Conservation (phyloP, 2,797 vertebrate genomes). For the Lophius americanus region DNA sequence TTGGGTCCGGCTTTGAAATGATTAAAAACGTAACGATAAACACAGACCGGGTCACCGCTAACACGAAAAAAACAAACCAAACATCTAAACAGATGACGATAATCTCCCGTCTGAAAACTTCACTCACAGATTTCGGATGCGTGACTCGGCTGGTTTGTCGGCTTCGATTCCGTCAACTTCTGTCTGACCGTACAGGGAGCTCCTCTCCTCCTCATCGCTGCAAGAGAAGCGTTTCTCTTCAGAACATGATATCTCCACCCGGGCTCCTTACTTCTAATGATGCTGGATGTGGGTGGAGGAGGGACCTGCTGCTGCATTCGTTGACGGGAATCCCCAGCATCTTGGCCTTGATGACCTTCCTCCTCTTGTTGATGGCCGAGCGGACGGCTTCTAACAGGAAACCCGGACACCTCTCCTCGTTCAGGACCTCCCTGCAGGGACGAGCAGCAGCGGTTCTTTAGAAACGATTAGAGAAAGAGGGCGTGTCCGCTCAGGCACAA, state of each 20-base stretch:
- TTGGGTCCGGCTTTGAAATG: no score
- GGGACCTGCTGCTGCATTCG: conserved; percentile 88
- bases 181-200: no score
- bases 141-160: no score
- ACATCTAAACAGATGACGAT: no score
- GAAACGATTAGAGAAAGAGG: no score
- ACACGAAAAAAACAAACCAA: no score
- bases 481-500: not conserved
- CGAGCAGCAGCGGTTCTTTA: not conserved
- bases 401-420: conserved; percentile 87
- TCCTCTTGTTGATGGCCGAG: conserved; percentile 87
- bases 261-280: not conserved
- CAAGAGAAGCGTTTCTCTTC: not conserved
- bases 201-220: not conserved
- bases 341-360: conserved; percentile 93
- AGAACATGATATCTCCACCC: not conserved
- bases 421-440: conserved; percentile 89
- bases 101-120: no score
- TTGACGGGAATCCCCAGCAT: conserved; percentile 91
- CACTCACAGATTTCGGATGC: no score
- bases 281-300: not conserved
- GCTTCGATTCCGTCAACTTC: no score
- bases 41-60: no score
- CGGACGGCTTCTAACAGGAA: conserved; percentile 90
- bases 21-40: no score